Percentiles rank a stretch among this genome's conserved stretches.
phyloP scores from a whole-genome alignment of 2,113 vertebrate genomes.

The Gopherus flavomarginatus region DNA sequence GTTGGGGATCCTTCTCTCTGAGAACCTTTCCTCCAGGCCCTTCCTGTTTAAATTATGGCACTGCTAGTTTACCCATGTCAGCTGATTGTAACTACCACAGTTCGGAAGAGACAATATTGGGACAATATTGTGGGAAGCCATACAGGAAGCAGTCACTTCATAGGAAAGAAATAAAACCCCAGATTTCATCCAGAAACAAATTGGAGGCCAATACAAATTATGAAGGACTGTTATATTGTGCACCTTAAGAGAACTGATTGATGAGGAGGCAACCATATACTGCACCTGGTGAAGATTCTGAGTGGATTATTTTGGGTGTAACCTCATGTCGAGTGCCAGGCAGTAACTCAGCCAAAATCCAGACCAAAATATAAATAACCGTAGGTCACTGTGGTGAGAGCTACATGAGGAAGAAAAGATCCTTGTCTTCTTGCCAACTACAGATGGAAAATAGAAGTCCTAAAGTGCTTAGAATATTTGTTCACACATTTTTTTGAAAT shows the following conservation, averaged over 20 bases:
- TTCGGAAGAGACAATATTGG: neutral
- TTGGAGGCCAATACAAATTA: accelerated
- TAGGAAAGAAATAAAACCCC: neutral
- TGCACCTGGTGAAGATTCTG: constrained; percentile 17
- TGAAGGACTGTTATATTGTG: neutral
- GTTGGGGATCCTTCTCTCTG: neutral
- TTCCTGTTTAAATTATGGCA: neutral
- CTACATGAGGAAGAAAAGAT: neutral
- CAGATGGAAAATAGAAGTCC: neutral
- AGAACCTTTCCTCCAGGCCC: neutral
- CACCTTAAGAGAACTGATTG: neutral
- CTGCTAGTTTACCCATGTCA: neutral
- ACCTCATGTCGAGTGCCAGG: constrained; percentile 1
- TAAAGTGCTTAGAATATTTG: neutral
- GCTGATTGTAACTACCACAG: neutral
- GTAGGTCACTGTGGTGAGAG: neutral
- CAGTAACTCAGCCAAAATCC: neutral
- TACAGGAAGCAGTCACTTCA: neutral
- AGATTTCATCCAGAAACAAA: neutral
- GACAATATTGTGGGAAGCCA: neutral
- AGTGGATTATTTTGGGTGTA: neutral
- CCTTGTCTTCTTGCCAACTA: neutral
- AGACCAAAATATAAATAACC: neutral
- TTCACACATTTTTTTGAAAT: neutral
- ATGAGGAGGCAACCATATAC: neutral